Conservation (phyloP, 2,888 invertebrate species). For the Heliconius ethilla region DNA sequence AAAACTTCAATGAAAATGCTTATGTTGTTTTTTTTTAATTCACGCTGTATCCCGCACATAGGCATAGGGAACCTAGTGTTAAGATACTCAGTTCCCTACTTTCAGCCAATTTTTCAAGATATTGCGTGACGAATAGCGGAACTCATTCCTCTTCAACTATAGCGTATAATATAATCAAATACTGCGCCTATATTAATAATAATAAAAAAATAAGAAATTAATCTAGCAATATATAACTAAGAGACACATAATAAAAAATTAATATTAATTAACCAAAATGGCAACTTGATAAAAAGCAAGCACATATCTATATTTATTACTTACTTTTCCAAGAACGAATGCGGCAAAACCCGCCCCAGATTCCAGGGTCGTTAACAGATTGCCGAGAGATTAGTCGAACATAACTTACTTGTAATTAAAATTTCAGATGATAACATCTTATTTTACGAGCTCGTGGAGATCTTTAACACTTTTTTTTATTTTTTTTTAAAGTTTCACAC, state of each 20-base stretch:
- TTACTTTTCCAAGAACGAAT: slow-evolving; percentile 19
- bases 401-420: slow-evolving; percentile 26
- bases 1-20: too few species aligned
- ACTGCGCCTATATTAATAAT: neutral
- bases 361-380: slow-evolving; percentile 16
- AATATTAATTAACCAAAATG: slow-evolving; percentile 10
- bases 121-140: too few species aligned
- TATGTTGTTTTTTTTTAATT: too few species aligned
- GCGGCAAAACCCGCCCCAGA: slow-evolving; percentile 6
- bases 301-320: slow-evolving; percentile 1
- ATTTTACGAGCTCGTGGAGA: slow-evolving; percentile 3
- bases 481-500: neutral
- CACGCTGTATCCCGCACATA: too few species aligned
- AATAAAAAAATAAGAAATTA: neutral
- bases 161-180: neutral
- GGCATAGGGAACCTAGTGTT: too few species aligned
- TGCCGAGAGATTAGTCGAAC: slow-evolving; percentile 13
- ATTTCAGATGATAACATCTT: slow-evolving; percentile 19
- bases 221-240: neutral
- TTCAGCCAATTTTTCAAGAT: too few species aligned
- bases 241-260: neutral
- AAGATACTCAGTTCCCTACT: too few species aligned
- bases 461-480: slow-evolving; percentile 5
- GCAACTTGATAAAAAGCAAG: neutral
- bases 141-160: too few species aligned